Conservation (phyloP, 2,888 invertebrate species). For the Parapristionchus giblindavisi region DNA sequence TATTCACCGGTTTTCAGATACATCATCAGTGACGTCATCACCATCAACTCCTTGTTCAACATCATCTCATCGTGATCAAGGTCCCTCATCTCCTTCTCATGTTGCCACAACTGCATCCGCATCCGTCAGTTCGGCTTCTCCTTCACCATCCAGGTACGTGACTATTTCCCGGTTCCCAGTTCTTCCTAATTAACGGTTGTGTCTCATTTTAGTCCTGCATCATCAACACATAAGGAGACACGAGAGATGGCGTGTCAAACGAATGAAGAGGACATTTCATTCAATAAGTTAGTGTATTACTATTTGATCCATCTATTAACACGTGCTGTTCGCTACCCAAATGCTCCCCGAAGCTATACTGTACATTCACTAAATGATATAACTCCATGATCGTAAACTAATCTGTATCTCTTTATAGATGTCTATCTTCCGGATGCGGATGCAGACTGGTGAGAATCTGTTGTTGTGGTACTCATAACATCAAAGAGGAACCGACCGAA, state of each 20-base stretch:
- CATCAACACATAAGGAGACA: constrained; percentile 34
- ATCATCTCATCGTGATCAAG: constrained; percentile 28
- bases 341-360: no score
- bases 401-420: constrained; percentile 19
- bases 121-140: constrained; percentile 21
- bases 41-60: constrained; percentile 37
- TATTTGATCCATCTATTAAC: not conserved
- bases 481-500: not conserved
- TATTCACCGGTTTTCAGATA: not conserved
- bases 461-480: constrained; percentile 54
- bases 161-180: not conserved
- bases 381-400: not conserved
- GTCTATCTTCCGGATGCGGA: constrained; percentile 52
- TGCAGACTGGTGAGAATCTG: constrained; percentile 63
- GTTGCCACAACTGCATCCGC: constrained; percentile 26
- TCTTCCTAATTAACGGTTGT: no score
- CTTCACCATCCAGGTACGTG: constrained; percentile 30
- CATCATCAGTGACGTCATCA: constrained; percentile 23
- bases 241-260: constrained; percentile 39
- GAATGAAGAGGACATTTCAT: constrained; percentile 19
- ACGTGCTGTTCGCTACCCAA: no score
- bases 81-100: constrained; percentile 32
- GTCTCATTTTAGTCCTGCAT: constrained; percentile 30
- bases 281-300: constrained; percentile 10
- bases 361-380: not conserved